These are phyloP conservation scores for Drosophila anceps DNA, from an alignment of 2,888 invertebrate species.

Conservation along the genomic window DNA sequence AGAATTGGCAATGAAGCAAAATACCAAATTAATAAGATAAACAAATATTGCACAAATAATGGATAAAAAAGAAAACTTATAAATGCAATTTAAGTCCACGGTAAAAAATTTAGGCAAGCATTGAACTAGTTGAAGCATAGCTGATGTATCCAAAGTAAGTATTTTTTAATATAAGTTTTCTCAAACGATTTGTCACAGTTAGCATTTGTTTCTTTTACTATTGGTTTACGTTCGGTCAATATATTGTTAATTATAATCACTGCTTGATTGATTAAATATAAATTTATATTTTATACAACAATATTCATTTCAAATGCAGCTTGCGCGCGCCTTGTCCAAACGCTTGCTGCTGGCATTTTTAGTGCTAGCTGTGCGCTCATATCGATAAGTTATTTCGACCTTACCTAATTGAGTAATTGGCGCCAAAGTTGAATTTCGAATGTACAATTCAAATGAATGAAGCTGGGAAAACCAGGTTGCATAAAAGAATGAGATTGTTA, in stretches of 20 bases:
- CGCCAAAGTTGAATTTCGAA: conserved; percentile 2
- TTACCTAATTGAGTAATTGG: not conserved
- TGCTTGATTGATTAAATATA: not conserved
- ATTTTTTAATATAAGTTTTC: no score
- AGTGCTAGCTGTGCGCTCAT: not conserved
- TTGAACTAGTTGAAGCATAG: not conserved
- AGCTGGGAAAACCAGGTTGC: no score
- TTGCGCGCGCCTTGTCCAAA: not conserved
- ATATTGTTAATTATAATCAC: no score
- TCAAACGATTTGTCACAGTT: not conserved
- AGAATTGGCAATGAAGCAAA: not conserved
- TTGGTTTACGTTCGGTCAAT: no score
- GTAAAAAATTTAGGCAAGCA: not conserved
- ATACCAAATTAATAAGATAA: not conserved
- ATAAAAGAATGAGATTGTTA: no score
- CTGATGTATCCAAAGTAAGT: no score
- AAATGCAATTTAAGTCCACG: not conserved
- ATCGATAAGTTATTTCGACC: no score
- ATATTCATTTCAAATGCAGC: not conserved
- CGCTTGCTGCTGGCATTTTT: conserved; percentile 9
- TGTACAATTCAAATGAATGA: not conserved
- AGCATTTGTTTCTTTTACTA: no score
- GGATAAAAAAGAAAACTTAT: not conserved
- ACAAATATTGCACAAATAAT: no score
- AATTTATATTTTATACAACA: not conserved